Conservation (phyloP, 2,888 invertebrate genomes). For the Eristalis arbustorum region DNA sequence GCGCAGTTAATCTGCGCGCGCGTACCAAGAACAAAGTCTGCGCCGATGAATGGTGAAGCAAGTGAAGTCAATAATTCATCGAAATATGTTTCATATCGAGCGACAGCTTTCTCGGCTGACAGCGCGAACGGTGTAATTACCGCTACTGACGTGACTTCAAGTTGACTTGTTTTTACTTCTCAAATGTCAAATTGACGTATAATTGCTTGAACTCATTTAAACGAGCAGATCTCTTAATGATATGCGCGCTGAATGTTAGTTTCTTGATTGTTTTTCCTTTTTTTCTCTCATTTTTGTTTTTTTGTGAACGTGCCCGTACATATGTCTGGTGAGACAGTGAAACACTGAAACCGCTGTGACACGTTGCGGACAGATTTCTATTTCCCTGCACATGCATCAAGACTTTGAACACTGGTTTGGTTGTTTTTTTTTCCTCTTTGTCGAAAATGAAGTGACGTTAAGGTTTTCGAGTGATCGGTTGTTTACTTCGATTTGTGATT, state of each 20-base stretch:
- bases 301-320: not conserved
- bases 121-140: not conserved
- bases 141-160: not conserved
- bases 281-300: too few relatives aligned
- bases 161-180: not conserved
- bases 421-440: not conserved
- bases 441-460: too few relatives aligned
- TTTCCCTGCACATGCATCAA: not conserved
- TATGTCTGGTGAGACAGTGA: not conserved
- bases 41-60: too few relatives aligned
- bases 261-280: not conserved
- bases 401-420: not conserved
- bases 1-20: not conserved
- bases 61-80: not conserved
- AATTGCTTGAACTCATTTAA: not conserved
- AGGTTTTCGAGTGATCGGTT: too few relatives aligned
- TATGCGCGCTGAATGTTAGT: not conserved
- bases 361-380: not conserved
- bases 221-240: not conserved
- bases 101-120: not conserved
- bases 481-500: too few relatives aligned
- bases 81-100: not conserved
- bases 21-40: not conserved
- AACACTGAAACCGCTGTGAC: not conserved
- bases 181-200: not conserved